Evolutionary conservation across 2,113 vertebrate species (phyloP), one percentile per base, ranked within the genome.

Genomic region (Echinops telfairi): DNA sequence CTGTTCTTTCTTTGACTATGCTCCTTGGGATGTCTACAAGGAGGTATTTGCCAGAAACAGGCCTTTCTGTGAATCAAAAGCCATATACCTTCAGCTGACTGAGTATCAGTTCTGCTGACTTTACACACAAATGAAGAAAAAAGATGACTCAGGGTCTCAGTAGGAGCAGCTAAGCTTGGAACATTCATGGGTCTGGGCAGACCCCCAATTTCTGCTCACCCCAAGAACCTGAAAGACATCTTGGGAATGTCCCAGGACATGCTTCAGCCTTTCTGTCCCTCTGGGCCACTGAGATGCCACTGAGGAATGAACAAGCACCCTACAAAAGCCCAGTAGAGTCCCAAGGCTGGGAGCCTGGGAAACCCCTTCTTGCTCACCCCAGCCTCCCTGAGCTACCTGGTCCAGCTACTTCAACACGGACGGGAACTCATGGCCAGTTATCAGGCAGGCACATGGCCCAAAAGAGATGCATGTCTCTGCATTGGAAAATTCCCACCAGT

Each of bases 401-500:
- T 25, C 38, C 53, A 10, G 16, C 1, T 9, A 4, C 6, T 53
- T 53, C 47, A 14, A 53, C 27, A 22, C 4, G 8, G 47, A 36
- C 25, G 12, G 14, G 36, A 43, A 14, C 2, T 2, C 27, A 2
- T 9, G 58, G 60, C 88, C 36, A 25, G 19, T 22, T n/a, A 60
- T 3, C n/a, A 11, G 58, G 20, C 29, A 66, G 15, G n/a, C 38
- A n/a, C 15, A 7, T 4, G 70, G 25, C 36, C 25, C 14, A 7
- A 38, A 23, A 36, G 2, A 62, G 75, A 3, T 25, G 3, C 14
- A 0, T 0, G 11, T 79, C 78, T 33, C 83, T 16, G 17, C 47
- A 75, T 0, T 10, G 4, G 36, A 19, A 23, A 2, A 3, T 62
- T 64, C 19, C 71, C 27, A 10, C 0, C n/a, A 36, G 19, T 22